phyloP scores from a whole-genome alignment of 2,113 vertebrate genomes.

The Sebastes fasciatus region DNA sequence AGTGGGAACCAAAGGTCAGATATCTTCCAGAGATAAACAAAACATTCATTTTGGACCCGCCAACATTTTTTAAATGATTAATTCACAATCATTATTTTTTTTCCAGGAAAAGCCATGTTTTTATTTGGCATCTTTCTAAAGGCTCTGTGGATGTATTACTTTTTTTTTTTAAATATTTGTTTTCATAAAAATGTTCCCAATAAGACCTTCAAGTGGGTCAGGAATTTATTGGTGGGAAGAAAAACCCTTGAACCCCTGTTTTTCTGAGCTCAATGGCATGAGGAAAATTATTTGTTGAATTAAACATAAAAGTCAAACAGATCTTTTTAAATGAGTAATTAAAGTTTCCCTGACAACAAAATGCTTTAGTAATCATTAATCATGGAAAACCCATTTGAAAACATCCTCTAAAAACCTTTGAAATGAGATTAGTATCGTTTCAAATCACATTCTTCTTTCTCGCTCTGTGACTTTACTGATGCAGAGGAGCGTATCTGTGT shows the following conservation, averaged over 20 bases:
- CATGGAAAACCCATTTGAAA: constrained; percentile 43
- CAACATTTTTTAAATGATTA: too few relatives aligned
- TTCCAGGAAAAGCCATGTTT: too few relatives aligned
- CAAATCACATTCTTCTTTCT: constrained; percentile 23
- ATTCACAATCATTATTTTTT: too few relatives aligned
- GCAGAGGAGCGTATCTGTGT: constrained; percentile 28
- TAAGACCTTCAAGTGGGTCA: background rate
- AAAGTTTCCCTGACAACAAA: constrained; percentile 53
- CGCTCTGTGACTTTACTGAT: constrained; percentile 35
- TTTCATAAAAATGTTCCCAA: too few relatives aligned
- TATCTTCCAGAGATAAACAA: too few relatives aligned
- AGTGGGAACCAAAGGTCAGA: too few relatives aligned
- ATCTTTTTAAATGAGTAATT: constrained; percentile 46
- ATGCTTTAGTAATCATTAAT: constrained; percentile 56
- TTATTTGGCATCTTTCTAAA: too few relatives aligned
- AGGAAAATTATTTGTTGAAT: constrained; percentile 56
- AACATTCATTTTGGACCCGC: too few relatives aligned
- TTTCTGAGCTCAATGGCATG: constrained; percentile 28
- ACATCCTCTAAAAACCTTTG: constrained; percentile 26
- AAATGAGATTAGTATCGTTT: constrained; percentile 50
- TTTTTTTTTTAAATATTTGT: too few relatives aligned
- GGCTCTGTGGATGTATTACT: too few relatives aligned
- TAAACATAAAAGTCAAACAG: constrained; percentile 47
- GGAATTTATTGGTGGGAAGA: background rate
- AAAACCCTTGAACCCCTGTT: constrained; percentile 15